A percentile compares a stretch with the other conserved stretches of the same genome.
phyloP scores from a whole-genome alignment of 1,140 invertebrate genomes.

The Hylaeus anthracinus region DNA sequence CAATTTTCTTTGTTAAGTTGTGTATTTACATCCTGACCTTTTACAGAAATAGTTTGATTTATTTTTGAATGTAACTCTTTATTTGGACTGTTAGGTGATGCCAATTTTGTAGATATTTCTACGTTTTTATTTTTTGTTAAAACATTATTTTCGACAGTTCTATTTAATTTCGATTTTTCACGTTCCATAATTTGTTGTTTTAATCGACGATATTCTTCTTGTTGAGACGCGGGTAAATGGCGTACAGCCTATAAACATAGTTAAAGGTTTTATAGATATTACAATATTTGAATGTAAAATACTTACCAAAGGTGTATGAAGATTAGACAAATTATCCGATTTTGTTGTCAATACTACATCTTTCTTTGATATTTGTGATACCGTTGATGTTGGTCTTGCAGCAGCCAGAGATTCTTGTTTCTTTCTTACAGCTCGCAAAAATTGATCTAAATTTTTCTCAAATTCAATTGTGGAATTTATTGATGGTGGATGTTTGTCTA shows the following conservation, averaged over 20 bases:
- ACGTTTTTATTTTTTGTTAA: conserved; percentile 20
- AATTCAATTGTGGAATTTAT: conserved; percentile 71
- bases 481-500: conserved; percentile 45
- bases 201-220: conserved; percentile 79
- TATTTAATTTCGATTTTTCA: conserved; percentile 69
- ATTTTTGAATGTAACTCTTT: conserved; percentile 26
- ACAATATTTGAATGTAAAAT: conserved; percentile 2
- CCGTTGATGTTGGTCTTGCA: conserved; percentile 25
- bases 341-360: conserved; percentile 21
- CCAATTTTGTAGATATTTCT: conserved; percentile 20
- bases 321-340: conserved; percentile 30
- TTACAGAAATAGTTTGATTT: conserved; percentile 10
- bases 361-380: conserved; percentile 27
- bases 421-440: conserved; percentile 73
- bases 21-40: conserved; percentile 4
- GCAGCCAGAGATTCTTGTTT: conserved; percentile 71
- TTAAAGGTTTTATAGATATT: background rate
- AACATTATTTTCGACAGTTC: conserved; percentile 32
- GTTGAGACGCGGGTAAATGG: conserved; percentile 75
- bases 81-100: conserved; percentile 1
- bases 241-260: conserved; percentile 75
- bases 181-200: conserved; percentile 76
- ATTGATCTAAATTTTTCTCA: conserved; percentile 76
- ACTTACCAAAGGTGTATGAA: conserved; percentile 68
- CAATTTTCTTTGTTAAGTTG: conserved; percentile 29